Conservation (phyloP, 2,113 vertebrate genomes). For the Cricetomys ansorgei region DNA sequence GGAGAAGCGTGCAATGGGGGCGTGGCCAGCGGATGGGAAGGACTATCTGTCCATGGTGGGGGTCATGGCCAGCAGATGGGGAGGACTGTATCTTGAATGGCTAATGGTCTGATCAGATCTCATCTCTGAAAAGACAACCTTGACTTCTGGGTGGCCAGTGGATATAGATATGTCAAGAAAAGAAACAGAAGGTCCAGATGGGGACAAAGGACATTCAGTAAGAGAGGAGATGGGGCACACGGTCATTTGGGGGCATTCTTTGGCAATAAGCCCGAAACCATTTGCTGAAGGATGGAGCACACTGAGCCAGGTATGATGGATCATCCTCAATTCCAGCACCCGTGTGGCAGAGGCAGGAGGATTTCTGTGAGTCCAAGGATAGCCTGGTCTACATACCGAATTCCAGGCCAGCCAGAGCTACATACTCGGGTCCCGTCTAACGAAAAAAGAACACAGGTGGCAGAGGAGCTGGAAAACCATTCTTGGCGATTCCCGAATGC, state of each 20-base stretch:
- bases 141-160: neutral
- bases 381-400: neutral
- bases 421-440: neutral
- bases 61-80: neutral
- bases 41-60: neutral
- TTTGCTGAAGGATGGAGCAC: neutral
- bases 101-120: neutral
- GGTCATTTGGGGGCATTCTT: neutral
- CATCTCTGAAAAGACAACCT: neutral
- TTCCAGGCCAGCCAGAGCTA: neutral
- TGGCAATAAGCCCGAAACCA: neutral
- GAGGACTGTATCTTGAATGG: neutral
- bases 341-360: no score
- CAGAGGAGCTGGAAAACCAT: no score
- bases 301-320: neutral
- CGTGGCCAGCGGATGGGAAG: neutral
- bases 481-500: neutral
- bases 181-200: neutral
- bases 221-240: neutral
- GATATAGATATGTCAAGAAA: no score
- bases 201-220: neutral
- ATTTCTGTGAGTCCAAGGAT: neutral
- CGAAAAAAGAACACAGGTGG: neutral
- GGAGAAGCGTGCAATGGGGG: neutral
- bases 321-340: neutral